phyloP scores from a whole-genome alignment of 37 sponge, comb jelly and placozoan species.

The Lycopodina hypogea region DNA sequence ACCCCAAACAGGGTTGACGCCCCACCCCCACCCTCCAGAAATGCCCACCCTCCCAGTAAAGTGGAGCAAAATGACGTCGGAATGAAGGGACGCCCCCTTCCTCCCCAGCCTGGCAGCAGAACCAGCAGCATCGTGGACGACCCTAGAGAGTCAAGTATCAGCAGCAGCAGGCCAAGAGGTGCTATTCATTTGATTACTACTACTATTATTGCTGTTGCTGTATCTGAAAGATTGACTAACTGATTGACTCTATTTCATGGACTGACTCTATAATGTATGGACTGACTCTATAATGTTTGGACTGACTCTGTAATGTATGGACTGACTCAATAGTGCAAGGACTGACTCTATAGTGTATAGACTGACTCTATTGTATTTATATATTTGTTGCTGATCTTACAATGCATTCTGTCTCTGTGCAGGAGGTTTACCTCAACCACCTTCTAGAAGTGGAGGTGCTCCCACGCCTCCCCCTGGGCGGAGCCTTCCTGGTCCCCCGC shows the following conservation, averaged over 20 bases:
- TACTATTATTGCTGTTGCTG: too few relatives aligned
- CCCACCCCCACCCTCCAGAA: slow-evolving; percentile 17
- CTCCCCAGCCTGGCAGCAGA: background rate
- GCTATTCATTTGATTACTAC: too few relatives aligned
- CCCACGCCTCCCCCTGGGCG: slow-evolving; percentile 7
- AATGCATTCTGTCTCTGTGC: too few relatives aligned
- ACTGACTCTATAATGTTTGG: too few relatives aligned
- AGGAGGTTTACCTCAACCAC: slow-evolving; percentile 21
- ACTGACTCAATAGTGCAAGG: too few relatives aligned
- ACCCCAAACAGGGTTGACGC: background rate
- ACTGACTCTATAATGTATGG: too few relatives aligned
- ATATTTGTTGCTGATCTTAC: too few relatives aligned
- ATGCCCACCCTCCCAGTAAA: background rate
- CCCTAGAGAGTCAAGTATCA: background rate
- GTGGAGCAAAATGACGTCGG: background rate
- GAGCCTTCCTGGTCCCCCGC: slow-evolving; percentile 3
- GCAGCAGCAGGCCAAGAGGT: background rate
- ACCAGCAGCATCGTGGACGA: background rate
- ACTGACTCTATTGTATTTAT: too few relatives aligned
- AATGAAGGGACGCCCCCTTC: background rate
- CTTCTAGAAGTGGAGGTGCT: background rate
- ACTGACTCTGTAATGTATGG: too few relatives aligned
- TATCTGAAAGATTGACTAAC: too few relatives aligned
- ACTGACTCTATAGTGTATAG: too few relatives aligned
- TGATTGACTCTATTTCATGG: too few relatives aligned